Conservation (phyloP, 2,888 invertebrate genomes). For the Argyra leucocephala region DNA sequence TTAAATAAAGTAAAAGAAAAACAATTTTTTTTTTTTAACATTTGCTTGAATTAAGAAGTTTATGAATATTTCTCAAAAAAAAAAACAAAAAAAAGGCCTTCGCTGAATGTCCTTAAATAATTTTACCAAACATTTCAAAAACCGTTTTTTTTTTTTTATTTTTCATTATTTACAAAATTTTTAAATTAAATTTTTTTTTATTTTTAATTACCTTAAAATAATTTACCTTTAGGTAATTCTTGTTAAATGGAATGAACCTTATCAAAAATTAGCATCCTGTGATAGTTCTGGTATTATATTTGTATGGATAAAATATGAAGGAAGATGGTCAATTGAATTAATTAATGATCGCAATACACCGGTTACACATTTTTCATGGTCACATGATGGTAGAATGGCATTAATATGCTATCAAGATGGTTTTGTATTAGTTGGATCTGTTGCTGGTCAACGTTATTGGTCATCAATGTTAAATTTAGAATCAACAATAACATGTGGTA, state of each 20-base stretch:
- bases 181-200: no score
- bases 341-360: slow-evolving; percentile 97
- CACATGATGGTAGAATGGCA: slow-evolving; percentile 96
- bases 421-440: slow-evolving; percentile 94
- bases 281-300: slow-evolving; percentile 97
- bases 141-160: not conserved
- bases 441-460: slow-evolving; percentile 96
- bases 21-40: no score
- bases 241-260: slow-evolving; percentile 97
- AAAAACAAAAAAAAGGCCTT: no score
- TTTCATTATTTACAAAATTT: no score
- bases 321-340: slow-evolving; percentile 96
- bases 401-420: slow-evolving; percentile 98
- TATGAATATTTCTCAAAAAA: no score
- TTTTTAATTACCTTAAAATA: no score
- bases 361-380: slow-evolving; percentile 97
- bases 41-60: no score
- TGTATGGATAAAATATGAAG: slow-evolving; percentile 99
- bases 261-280: slow-evolving; percentile 94
- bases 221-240: slow-evolving; percentile 63
- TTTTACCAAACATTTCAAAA: not conserved
- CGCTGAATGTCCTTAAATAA: not conserved
- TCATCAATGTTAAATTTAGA: slow-evolving; percentile 93
- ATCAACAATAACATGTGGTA: slow-evolving; percentile 88
- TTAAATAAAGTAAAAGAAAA: no score